A percentile compares a stretch with the other conserved stretches of the same genome.
phyloP scores from a whole-genome alignment of 2,888 invertebrate species.

The Endotricha flammealis region DNA sequence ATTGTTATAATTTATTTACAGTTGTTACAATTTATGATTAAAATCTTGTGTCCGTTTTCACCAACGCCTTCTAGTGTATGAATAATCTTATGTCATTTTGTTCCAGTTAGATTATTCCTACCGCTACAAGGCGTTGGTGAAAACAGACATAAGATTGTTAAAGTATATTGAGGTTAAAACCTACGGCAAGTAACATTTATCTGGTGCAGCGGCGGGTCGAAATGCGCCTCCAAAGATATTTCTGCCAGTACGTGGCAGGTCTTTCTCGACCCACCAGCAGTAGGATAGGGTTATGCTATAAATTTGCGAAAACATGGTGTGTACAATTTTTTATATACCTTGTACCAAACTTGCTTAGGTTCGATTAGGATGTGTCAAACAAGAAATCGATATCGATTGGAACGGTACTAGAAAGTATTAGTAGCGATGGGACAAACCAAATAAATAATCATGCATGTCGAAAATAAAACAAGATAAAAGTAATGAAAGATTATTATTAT shows the following conservation, averaged over 20 bases:
- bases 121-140: no score
- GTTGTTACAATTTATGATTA: no score
- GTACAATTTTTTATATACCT: constrained; percentile 16
- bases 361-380: constrained; percentile 23
- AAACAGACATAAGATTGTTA: no score
- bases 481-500: constrained; percentile 11
- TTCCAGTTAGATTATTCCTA: no score
- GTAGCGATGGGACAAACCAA: constrained; percentile 25
- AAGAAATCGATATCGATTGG: constrained; percentile 20
- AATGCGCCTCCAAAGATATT: constrained; percentile 15
- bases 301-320: constrained; percentile 13
- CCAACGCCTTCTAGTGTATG: no score
- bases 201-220: constrained; percentile 18
- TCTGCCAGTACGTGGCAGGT: constrained; percentile 17
- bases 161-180: no score
- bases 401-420: constrained; percentile 25
- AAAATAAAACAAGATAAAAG: constrained; percentile 17
- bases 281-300: constrained; percentile 11
- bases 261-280: constrained; percentile 11
- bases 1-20: no score
- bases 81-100: no score
- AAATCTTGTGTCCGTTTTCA: no score
- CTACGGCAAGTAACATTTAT: constrained; percentile 15
- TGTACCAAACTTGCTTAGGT: constrained; percentile 14
- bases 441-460: constrained; percentile 22